Evolutionary conservation across 2,888 invertebrate species (phyloP).

Genomic region (Orgyia antiqua): DNA sequence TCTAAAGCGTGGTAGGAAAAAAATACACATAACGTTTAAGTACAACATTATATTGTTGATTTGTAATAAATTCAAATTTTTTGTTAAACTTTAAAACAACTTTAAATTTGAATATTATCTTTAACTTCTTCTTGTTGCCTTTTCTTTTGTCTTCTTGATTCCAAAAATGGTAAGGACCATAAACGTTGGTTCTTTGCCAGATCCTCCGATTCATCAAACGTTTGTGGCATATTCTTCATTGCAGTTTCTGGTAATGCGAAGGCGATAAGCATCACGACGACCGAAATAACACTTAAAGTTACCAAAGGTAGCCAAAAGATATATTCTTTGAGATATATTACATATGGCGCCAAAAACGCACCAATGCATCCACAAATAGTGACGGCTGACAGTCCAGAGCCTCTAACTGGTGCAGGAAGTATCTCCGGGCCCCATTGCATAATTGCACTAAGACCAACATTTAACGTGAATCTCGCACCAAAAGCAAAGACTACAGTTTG

Average conservation of each 20-base stretch:
- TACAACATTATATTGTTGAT: too few species aligned
- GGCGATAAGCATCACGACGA: constrained; percentile 15
- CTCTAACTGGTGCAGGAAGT: constrained; percentile 47
- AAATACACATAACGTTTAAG: too few species aligned
- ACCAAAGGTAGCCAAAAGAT: constrained; percentile 21
- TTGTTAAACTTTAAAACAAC: too few species aligned
- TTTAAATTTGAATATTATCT: too few species aligned
- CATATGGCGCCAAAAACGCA: constrained; percentile 41
- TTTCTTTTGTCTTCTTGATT: constrained; percentile 11
- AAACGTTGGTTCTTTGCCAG: constrained; percentile 23
- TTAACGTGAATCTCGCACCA: constrained; percentile 46
- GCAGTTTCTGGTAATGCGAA: constrained; percentile 33
- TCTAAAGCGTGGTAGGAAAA: too few species aligned
- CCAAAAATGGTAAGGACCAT: constrained; percentile 31
- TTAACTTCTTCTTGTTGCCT: too few species aligned
- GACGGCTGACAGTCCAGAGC: constrained; percentile 43
- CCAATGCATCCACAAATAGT: constrained; percentile 48
- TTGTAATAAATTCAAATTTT: too few species aligned
- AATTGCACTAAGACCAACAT: constrained; percentile 38
- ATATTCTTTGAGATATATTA: constrained; percentile 20
- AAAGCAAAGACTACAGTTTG: constrained; percentile 40
- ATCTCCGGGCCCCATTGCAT: constrained; percentile 54
- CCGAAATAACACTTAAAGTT: constrained; percentile 13
- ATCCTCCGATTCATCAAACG: constrained; percentile 36
- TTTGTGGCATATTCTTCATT: constrained; percentile 31